Evolutionary conservation across 37 sponge, comb jelly and placozoan genomes (phyloP).

Genomic region (Petrosia ficiformis): DNA sequence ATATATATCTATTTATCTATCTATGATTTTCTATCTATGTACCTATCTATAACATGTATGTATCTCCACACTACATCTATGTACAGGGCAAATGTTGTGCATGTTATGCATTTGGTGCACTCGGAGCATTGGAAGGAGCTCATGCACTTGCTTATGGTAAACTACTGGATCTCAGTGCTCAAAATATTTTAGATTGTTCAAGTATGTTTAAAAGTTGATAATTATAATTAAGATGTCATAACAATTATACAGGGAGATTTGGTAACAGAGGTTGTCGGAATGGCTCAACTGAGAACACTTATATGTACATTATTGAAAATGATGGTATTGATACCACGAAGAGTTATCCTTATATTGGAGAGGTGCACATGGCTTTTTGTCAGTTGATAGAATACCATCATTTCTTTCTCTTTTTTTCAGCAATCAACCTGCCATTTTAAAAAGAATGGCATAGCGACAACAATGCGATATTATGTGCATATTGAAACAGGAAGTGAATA

Average conservation of each 20-base stretch:
- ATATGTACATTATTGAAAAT: not conserved
- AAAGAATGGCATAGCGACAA: constrained; percentile 17
- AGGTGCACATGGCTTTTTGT: constrained; percentile 25
- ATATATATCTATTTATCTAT: not conserved
- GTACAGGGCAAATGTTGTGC: constrained; percentile 53
- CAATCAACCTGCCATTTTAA: constrained; percentile 44
- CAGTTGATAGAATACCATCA: no score
- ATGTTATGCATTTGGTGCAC: constrained; percentile 62
- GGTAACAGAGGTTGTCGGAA: constrained; percentile 1
- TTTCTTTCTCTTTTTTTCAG: not conserved
- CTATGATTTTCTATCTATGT: constrained; percentile 1
- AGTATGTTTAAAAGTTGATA: not conserved
- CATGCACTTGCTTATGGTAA: constrained; percentile 20
- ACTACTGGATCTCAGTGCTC: constrained; percentile 53
- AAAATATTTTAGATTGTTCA: constrained; percentile 77
- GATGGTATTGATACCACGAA: constrained; percentile 28
- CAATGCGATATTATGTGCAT: constrained; percentile 12
- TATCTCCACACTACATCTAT: not conserved
- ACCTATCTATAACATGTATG: not conserved
- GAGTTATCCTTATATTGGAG: constrained; percentile 39
- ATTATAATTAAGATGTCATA: not conserved
- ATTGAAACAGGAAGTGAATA: constrained; percentile 34
- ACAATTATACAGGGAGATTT: not conserved
- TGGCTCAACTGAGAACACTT: not conserved
- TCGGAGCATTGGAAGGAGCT: constrained; percentile 52